phyloP scores from a whole-genome alignment of 2,113 vertebrate genomes.

The Arvicanthis niloticus region DNA sequence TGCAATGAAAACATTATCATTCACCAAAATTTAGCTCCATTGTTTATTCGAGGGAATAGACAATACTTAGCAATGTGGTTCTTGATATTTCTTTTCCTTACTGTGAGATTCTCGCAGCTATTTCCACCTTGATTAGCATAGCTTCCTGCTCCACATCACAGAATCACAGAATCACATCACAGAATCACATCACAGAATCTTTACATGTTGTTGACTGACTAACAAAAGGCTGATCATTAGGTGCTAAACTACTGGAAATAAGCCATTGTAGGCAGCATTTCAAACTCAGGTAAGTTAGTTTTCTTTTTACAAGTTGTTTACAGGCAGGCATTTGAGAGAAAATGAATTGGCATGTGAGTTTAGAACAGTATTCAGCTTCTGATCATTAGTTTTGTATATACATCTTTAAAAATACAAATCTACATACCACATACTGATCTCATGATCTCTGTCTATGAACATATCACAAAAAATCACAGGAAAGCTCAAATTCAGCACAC shows the following conservation, averaged over 20 bases:
- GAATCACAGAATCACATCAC: too few species aligned
- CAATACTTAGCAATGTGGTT: constrained; percentile 1
- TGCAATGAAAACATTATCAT: background rate
- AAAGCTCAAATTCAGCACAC: background rate
- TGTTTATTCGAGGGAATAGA: background rate
- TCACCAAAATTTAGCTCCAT: background rate
- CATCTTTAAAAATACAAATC: background rate
- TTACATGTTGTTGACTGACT: background rate
- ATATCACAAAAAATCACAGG: background rate
- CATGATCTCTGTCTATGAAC: background rate
- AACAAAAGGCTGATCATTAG: background rate
- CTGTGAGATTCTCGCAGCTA: background rate
- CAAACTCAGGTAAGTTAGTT: background rate
- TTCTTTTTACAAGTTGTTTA: background rate
- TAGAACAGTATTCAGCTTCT: background rate
- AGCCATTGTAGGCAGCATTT: background rate
- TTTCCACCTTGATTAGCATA: background rate
- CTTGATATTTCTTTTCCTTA: background rate
- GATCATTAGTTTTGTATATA: background rate
- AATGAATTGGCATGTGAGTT: background rate
- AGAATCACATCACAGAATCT: too few species aligned
- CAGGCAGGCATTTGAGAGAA: background rate
- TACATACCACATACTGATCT: background rate
- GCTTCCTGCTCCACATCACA: background rate
- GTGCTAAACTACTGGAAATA: background rate